Conservation (phyloP, 2,888 invertebrate genomes). For the Apamea epomidion region DNA sequence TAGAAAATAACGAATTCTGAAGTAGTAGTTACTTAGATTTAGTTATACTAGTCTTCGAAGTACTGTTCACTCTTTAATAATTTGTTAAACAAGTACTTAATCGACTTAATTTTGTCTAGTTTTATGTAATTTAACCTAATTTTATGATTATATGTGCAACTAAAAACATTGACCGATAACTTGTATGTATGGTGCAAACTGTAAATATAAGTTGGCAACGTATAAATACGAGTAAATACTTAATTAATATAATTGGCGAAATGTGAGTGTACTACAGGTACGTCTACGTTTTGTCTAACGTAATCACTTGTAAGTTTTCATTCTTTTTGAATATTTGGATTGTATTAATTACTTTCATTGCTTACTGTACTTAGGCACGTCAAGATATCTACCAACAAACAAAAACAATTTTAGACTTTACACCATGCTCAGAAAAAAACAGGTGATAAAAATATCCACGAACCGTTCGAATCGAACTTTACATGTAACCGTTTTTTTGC, state of each 20-base stretch:
- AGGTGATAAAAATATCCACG: background rate
- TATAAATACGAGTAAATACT: no score
- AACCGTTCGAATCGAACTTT: background rate
- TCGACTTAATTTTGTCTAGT: background rate
- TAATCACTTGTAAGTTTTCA: background rate
- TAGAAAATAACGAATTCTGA: background rate
- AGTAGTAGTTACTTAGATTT: background rate
- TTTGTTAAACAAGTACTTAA: background rate
- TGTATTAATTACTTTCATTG: background rate
- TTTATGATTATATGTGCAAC: no score
- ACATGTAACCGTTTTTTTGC: slow-evolving; percentile 14
- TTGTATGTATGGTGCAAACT: background rate
- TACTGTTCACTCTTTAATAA: background rate
- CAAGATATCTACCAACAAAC: background rate
- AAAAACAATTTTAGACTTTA: background rate
- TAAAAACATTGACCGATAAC: background rate
- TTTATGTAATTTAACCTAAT: background rate
- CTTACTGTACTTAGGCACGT: background rate
- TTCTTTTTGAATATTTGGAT: background rate
- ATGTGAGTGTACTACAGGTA: no score
- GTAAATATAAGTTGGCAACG: background rate
- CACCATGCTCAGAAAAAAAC: background rate
- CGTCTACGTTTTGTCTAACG: background rate
- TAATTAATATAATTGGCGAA: no score
- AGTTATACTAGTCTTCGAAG: background rate